Percentiles rank a stretch among this genome's conserved stretches.
Evolutionary conservation across 2,113 vertebrate genomes (phyloP).

Genomic region (Limanda limanda): DNA sequence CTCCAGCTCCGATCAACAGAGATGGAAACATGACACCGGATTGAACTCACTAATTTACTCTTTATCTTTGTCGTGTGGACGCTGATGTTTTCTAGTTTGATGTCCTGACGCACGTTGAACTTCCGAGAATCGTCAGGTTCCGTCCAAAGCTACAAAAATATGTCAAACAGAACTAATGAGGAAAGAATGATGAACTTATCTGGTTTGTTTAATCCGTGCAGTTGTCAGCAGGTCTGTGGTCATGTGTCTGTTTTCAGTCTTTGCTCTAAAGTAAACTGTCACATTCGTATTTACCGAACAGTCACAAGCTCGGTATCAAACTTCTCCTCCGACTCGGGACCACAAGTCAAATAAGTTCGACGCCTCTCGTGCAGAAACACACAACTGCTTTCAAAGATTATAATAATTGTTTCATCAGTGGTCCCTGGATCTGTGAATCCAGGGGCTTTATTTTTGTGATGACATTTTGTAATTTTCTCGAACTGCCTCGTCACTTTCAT

Average conservation of each 20-base stretch:
- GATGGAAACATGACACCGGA: too few relatives aligned
- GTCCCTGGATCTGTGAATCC: background rate
- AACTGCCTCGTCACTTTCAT: constrained; percentile 19
- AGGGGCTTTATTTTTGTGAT: constrained; percentile 1
- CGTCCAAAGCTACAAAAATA: too few relatives aligned
- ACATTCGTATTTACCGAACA: background rate
- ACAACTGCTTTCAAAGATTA: background rate
- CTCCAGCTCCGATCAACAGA: too few relatives aligned
- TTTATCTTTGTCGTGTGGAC: too few relatives aligned
- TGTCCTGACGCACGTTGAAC: too few relatives aligned
- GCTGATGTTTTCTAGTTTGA: too few relatives aligned
- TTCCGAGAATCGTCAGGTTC: too few relatives aligned
- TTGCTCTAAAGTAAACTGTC: background rate
- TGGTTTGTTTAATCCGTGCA: background rate
- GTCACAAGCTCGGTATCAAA: background rate
- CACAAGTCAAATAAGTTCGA: background rate
- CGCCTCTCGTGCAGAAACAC: background rate
- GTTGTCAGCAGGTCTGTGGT: background rate
- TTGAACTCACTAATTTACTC: too few relatives aligned
- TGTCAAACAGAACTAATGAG: background rate
- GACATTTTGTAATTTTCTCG: constrained; percentile 14
- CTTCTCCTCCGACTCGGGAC: background rate
- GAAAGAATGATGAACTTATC: background rate
- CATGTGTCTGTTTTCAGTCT: background rate
- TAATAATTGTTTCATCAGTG: background rate